These are phyloP conservation scores for Acanthoscelides obtectus DNA, from an alignment of 2,888 invertebrate genomes.

Conservation along the genomic window DNA sequence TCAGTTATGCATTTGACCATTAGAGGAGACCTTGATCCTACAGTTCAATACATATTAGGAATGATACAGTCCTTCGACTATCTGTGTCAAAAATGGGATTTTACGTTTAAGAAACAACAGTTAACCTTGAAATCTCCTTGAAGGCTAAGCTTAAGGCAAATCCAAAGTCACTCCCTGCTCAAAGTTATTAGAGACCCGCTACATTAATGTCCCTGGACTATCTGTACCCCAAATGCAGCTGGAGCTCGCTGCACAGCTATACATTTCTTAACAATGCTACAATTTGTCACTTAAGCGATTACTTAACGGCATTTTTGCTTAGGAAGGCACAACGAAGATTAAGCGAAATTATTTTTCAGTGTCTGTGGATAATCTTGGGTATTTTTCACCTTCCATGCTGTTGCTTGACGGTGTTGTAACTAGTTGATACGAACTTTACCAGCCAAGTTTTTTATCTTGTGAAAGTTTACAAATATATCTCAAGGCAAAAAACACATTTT, in stretches of 20 bases:
- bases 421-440: background rate
- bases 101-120: no score
- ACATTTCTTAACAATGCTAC: background rate
- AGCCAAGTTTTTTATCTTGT: background rate
- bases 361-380: background rate
- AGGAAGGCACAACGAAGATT: background rate
- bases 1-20: no score
- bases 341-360: background rate
- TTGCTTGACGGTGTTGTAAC: background rate
- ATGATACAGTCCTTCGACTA: no score
- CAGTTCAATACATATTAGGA: no score
- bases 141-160: no score
- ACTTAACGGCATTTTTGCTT: background rate
- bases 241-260: background rate
- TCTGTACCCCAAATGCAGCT: background rate
- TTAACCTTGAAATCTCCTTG: no score
- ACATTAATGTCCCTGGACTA: background rate
- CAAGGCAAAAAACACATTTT: no score
- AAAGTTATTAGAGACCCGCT: no score
- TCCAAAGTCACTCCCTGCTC: no score
- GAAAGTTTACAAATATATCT: background rate
- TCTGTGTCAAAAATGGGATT: no score
- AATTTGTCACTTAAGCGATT: background rate
- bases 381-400: background rate
- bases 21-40: no score